Evolutionary conservation across 2,888 invertebrate genomes (phyloP).

Genomic region (Ophion ventricosus): DNA sequence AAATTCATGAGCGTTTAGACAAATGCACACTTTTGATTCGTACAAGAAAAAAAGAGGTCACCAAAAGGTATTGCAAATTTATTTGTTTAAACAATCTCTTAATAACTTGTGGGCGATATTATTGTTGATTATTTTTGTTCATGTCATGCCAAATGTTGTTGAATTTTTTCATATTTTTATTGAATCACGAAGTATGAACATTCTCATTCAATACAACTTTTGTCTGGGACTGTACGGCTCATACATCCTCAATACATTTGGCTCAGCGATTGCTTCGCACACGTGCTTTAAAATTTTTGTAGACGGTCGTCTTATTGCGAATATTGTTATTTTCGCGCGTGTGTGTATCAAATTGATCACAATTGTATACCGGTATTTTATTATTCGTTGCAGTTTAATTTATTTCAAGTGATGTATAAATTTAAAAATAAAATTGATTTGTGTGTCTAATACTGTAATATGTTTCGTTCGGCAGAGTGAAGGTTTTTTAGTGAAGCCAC

Average conservation of each 20-base stretch:
- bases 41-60: no score
- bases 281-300: slow-evolving; percentile 15
- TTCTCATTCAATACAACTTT: neutral
- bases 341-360: slow-evolving; percentile 15
- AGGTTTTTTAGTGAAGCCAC: neutral
- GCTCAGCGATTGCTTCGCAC: slow-evolving; percentile 7
- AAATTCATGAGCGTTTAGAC: no score
- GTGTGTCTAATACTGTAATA: slow-evolving; percentile 13
- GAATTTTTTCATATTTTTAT: no score
- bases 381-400: slow-evolving; percentile 12
- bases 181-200: no score
- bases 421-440: slow-evolving; percentile 6
- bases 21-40: no score
- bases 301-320: slow-evolving; percentile 12
- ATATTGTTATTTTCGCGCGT: slow-evolving; percentile 7
- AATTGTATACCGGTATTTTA: slow-evolving; percentile 7
- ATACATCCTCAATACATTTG: neutral
- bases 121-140: no score
- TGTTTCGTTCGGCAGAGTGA: slow-evolving; percentile 3
- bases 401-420: slow-evolving; percentile 10
- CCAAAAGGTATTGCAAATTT: no score
- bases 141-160: no score
- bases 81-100: no score
- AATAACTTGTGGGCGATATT: no score
- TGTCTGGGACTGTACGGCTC: slow-evolving; percentile 12